Evolutionary conservation across 2,113 vertebrate species (phyloP).

Genomic region (Romanogobio albipinnatus): DNA sequence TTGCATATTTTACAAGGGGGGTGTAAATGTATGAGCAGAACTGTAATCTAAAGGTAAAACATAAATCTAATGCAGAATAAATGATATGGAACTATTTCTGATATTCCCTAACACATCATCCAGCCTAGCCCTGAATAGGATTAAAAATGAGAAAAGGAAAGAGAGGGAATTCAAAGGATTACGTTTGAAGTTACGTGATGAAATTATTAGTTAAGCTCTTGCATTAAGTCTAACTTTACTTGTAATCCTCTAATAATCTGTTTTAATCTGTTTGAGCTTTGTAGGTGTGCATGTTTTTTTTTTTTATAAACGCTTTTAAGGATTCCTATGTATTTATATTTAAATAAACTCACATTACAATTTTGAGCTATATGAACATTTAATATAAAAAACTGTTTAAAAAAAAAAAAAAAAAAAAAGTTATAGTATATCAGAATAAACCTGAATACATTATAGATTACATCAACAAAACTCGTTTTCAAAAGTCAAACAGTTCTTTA

Average conservation of each 20-base stretch:
- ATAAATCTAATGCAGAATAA: neutral
- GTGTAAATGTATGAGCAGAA: neutral
- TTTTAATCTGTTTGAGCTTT: conserved; percentile 69
- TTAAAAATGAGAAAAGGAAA: conserved; percentile 41
- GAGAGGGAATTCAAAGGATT: conserved; percentile 59
- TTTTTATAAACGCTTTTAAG: neutral
- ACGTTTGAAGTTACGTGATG: conserved; percentile 67
- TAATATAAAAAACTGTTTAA: neutral
- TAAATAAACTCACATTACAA: neutral
- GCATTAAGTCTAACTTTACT: conserved; percentile 61
- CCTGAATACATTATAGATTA: neutral
- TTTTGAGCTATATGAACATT: neutral
- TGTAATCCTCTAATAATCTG: conserved; percentile 70
- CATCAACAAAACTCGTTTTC: neutral
- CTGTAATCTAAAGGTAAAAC: neutral
- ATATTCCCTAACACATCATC: neutral
- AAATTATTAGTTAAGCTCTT: conserved; percentile 57
- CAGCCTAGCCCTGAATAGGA: conserved; percentile 24
- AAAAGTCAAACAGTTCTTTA: neutral
- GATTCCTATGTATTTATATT: neutral
- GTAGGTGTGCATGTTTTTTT: conserved; percentile 62
- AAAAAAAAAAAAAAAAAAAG: neutral
- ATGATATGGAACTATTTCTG: neutral
- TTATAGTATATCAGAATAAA: neutral
- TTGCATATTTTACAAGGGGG: neutral